Evolutionary conservation across 2,888 invertebrate genomes (phyloP).

Genomic region (Apotomis betuletana): DNA sequence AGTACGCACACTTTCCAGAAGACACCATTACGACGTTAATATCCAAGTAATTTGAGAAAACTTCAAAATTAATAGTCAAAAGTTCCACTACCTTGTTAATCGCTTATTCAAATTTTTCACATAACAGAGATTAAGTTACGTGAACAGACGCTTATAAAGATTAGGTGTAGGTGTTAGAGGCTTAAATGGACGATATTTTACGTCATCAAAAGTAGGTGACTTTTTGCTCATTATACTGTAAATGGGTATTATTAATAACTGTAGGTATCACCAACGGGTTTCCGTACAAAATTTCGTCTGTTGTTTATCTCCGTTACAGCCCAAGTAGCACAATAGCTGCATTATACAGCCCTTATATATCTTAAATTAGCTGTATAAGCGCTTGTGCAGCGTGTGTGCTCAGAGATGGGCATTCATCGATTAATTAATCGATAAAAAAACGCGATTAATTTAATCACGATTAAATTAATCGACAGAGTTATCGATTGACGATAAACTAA

Average conservation of each 20-base stretch:
- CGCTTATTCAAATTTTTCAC: slow-evolving; percentile 33
- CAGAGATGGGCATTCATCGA: too few relatives aligned
- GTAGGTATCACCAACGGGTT: too few relatives aligned
- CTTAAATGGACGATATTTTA: not conserved
- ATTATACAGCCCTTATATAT: too few relatives aligned
- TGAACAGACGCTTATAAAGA: slow-evolving; percentile 8
- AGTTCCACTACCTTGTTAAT: slow-evolving; percentile 27
- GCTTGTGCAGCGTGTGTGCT: too few relatives aligned
- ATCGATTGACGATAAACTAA: too few relatives aligned
- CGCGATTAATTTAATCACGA: too few relatives aligned
- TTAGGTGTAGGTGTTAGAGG: not conserved
- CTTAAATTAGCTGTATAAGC: too few relatives aligned
- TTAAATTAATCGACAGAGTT: too few relatives aligned
- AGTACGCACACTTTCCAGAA: not conserved
- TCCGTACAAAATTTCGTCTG: too few relatives aligned
- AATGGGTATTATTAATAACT: not conserved
- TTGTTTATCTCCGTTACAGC: too few relatives aligned
- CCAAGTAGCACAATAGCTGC: too few relatives aligned
- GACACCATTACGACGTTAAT: slow-evolving; percentile 21
- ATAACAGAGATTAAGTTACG: slow-evolving; percentile 32
- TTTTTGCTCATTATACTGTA: not conserved
- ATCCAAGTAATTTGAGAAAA: slow-evolving; percentile 28
- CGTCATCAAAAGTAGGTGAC: not conserved
- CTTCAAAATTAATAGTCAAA: slow-evolving; percentile 22
- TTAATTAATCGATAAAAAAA: too few relatives aligned